A percentile compares a stretch with the other conserved stretches of the same genome.
phyloP scores from a whole-genome alignment of 1,140 invertebrate species.

The Homarus americanus region DNA sequence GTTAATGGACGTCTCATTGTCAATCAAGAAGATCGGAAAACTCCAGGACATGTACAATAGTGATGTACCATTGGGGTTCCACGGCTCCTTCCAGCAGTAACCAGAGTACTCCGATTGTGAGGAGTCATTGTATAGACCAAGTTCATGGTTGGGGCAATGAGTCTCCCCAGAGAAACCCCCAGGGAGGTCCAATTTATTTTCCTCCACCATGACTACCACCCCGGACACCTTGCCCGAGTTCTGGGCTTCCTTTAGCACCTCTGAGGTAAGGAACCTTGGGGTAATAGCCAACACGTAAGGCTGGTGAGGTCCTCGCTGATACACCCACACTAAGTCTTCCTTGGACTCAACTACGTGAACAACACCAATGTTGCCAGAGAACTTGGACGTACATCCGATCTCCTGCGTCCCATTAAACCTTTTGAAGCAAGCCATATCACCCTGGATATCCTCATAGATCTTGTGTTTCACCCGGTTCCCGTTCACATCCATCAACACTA shows the following conservation, averaged over 20 bases:
- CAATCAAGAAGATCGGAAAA: conserved; percentile 71
- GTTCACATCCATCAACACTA: conserved; percentile 50
- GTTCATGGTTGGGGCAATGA: conserved; percentile 90
- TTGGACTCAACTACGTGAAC: conserved; percentile 85
- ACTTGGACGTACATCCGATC: conserved; percentile 93
- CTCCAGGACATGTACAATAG: conserved; percentile 60
- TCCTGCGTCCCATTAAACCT: conserved; percentile 95
- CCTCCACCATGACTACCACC: conserved; percentile 80
- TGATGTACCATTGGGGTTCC: conserved; percentile 65
- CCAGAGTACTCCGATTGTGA: conserved; percentile 22
- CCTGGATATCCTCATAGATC: conserved; percentile 88
- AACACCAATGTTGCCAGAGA: conserved; percentile 88
- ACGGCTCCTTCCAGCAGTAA: conserved; percentile 55
- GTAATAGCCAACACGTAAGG: conserved; percentile 78
- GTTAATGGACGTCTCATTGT: conserved; percentile 70
- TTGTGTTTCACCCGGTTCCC: conserved; percentile 85
- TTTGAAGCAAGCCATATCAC: conserved; percentile 88
- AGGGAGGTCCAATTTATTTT: conserved; percentile 73
- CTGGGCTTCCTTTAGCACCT: conserved; percentile 79
- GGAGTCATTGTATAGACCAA: conserved; percentile 80
- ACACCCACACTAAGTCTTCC: conserved; percentile 86
- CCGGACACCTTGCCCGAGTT: conserved; percentile 82
- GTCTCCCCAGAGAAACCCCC: conserved; percentile 85
- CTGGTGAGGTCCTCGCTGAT: conserved; percentile 82
- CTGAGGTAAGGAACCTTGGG: conserved; percentile 75